Evolutionary conservation across 1,140 invertebrate species (phyloP).

Genomic region (Euura saliciscinereae): DNA sequence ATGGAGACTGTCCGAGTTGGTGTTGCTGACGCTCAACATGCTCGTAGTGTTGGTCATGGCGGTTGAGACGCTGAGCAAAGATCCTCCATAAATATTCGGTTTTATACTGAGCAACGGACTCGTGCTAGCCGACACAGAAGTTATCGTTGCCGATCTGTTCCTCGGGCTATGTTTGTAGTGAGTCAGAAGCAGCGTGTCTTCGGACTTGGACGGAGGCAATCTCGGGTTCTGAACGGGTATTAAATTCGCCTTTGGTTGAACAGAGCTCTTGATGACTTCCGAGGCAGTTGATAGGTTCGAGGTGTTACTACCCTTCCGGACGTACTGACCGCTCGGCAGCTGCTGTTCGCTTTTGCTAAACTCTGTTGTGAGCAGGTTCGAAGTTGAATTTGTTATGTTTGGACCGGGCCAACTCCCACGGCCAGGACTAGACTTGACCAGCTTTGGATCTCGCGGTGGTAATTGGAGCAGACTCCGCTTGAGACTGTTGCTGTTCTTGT

Average conservation of each 20-base stretch:
- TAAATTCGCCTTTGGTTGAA: constrained; percentile 32
- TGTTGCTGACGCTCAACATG: constrained; percentile 61
- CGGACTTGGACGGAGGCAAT: constrained; percentile 76
- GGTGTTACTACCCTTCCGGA: constrained; percentile 49
- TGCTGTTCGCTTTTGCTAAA: constrained; percentile 87
- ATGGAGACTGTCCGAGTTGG: constrained; percentile 60
- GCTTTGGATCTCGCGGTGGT: constrained; percentile 73
- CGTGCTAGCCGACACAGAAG: constrained; percentile 69
- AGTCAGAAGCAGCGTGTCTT: constrained; percentile 71
- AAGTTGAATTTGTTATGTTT: constrained; percentile 63
- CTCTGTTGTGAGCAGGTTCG: constrained; percentile 67
- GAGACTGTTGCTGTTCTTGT: constrained; percentile 53
- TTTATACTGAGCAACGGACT: constrained; percentile 69
- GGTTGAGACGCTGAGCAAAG: constrained; percentile 43
- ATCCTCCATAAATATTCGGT: constrained; percentile 61
- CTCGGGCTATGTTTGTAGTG: constrained; percentile 65
- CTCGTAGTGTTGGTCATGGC: constrained; percentile 63
- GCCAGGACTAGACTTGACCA: constrained; percentile 76
- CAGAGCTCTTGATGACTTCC: constrained; percentile 36
- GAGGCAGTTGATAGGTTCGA: constrained; percentile 47
- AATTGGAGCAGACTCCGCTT: constrained; percentile 69
- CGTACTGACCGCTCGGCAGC: constrained; percentile 53
- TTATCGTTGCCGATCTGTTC: constrained; percentile 60
- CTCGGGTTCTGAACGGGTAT: constrained; percentile 46
- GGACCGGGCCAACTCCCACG: constrained; percentile 84